Evolutionary conservation across 1,140 invertebrate genomes (phyloP), one percentile per base, ranked within the genome.

Genomic region (Conopomorpha cramerella): DNA sequence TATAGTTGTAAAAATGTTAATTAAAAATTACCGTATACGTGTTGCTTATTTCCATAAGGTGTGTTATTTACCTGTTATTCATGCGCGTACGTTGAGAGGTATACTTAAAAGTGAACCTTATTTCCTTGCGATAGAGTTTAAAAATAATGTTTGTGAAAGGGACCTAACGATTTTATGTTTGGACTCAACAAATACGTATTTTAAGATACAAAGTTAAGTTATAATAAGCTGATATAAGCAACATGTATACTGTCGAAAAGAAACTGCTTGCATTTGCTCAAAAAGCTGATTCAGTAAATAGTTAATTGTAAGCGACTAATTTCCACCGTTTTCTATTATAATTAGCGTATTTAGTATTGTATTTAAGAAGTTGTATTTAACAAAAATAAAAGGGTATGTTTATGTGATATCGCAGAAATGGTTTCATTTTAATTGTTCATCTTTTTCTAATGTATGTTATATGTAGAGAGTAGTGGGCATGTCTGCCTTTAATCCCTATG

Each of bases 211-310:
- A n/a, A n/a, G n/a, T n/a, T n/a, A n/a, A n/a, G n/a, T n/a, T n/a
- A n/a, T n/a, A n/a, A n/a, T n/a, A n/a, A n/a, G n/a, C n/a, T n/a
- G n/a, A n/a, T n/a, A n/a, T n/a, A n/a, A n/a, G n/a, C n/a, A n/a
- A n/a, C 4, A 23, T 23, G 10, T 23, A 6, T 4, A 23, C 36
- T 38, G 36, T 36, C 10, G 41, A 26, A 33, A 47, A 17, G 28
- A 48, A 56, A 50, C 40, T 62, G 64, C 63, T 67, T 66, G 62
- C 67, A 63, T 60, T 68, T 68, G 67, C 67, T 72, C 67, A 72
- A 67, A 67, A 43, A 34, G 39, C 28, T 45, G 53, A 46, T 57
- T 39, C 52, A 34, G 39, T n/a, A 33, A 41, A 45, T 32, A 46
- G 19, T 36, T 43, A 40, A 41, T 45, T 65, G 51, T 58, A 56